These are phyloP conservation scores for Drosophila setosimentum DNA, from an alignment of 2,888 invertebrate species.

Conservation along the genomic window DNA sequence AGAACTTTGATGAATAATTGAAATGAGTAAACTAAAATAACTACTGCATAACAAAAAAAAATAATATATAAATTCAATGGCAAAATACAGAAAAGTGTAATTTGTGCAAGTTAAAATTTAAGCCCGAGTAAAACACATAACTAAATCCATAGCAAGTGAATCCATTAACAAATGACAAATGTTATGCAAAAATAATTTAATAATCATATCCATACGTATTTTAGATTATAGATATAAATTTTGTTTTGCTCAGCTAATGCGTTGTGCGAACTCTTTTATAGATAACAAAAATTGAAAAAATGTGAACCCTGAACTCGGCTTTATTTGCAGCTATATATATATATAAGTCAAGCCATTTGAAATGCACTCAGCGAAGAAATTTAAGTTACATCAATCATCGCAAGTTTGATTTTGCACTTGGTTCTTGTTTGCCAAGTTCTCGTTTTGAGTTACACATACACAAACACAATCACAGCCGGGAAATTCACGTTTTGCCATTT, in stretches of 20 bases:
- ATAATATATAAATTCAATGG: not conserved
- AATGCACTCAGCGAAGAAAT: not conserved
- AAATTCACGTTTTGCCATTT: slow-evolving; percentile 17
- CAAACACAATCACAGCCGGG: slow-evolving; percentile 7
- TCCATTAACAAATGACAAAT: slow-evolving; percentile 1
- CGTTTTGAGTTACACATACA: slow-evolving; percentile 13
- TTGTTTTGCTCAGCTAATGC: not conserved
- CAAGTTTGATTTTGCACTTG: slow-evolving; percentile 2
- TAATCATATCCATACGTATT: not conserved
- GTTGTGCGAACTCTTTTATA: not conserved
- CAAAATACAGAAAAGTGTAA: not conserved
- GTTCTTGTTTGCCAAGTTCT: slow-evolving; percentile 10
- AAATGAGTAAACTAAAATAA: not conserved
- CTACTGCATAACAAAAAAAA: not conserved
- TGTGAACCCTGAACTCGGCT: not conserved
- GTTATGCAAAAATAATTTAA: not conserved
- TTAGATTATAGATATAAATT: too few species aligned
- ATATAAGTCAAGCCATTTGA: not conserved
- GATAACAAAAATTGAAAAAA: not conserved
- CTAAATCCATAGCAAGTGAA: not conserved
- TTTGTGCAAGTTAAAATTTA: not conserved
- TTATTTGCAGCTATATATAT: not conserved
- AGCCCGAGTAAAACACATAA: not conserved
- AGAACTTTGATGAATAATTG: not conserved
- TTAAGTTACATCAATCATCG: slow-evolving; percentile 1